phyloP scores from a whole-genome alignment of 2,113 vertebrate genomes.

The Orthochromis indermauri region DNA sequence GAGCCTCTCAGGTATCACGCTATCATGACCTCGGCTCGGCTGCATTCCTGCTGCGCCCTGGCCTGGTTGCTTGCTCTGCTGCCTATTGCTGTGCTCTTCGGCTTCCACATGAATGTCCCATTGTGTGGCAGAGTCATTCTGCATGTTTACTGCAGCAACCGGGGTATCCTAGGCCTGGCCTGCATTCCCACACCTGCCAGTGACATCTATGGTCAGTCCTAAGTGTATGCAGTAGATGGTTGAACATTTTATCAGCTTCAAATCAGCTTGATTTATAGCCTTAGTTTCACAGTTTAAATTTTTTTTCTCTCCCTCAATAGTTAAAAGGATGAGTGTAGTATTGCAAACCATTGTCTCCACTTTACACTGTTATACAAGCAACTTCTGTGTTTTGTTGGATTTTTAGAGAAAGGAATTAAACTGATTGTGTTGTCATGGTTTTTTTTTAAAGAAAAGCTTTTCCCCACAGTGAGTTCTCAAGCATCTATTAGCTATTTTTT shows the following conservation, averaged over 20 bases:
- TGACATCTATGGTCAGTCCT: slow-evolving; percentile 46
- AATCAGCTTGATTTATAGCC: neutral
- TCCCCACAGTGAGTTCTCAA: neutral
- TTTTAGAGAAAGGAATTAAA: neutral
- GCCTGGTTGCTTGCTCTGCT: slow-evolving; percentile 39
- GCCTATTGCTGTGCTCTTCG: slow-evolving; percentile 31
- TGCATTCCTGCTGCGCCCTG: slow-evolving; percentile 18
- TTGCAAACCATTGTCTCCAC: neutral
- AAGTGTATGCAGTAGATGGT: neutral
- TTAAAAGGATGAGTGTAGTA: neutral
- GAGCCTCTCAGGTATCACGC: slow-evolving; percentile 46
- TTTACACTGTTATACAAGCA: neutral
- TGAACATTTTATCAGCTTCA: neutral
- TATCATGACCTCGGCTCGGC: slow-evolving; percentile 43
- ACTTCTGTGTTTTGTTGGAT: neutral
- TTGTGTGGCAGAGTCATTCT: slow-evolving; percentile 37
- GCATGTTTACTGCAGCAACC: slow-evolving; percentile 58
- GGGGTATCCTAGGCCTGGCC: slow-evolving; percentile 36
- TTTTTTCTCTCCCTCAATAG: neutral
- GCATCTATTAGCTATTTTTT: neutral
- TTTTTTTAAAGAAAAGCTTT: neutral
- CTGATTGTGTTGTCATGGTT: neutral
- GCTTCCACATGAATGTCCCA: slow-evolving; percentile 12
- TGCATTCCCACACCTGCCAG: slow-evolving; percentile 21
- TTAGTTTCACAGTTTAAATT: neutral